Percentiles rank a stretch among this genome's conserved stretches.
Conservation (phyloP, 2,113 vertebrate species). For the Edolisoma coerulescens region DNA sequence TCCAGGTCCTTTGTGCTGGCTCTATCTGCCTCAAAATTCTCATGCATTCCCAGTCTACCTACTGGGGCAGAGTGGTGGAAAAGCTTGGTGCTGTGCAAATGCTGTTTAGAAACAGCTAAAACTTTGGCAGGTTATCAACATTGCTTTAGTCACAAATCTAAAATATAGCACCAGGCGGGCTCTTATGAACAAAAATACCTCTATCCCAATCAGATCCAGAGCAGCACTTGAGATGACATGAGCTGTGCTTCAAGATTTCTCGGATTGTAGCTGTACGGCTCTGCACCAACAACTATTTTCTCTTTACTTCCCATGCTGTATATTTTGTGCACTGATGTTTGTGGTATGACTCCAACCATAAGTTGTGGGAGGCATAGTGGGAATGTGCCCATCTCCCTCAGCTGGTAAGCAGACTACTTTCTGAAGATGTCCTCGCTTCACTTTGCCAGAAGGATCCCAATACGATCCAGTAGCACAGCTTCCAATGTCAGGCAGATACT, state of each 20-base stretch:
- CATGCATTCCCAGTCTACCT: background rate
- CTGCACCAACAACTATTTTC: background rate
- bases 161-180: rapidly evolving
- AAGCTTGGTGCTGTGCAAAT: background rate
- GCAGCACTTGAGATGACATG: background rate
- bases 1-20: background rate
- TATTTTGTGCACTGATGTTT: background rate
- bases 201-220: background rate
- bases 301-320: background rate
- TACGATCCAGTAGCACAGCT: background rate
- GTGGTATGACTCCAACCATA: background rate
- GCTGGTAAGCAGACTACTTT: background rate
- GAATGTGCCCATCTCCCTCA: background rate
- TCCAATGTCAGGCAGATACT: background rate
- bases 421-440: background rate
- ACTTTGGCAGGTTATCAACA: rapidly evolving
- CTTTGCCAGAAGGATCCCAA: background rate
- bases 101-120: background rate
- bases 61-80: background rate
- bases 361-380: background rate
- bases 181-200: background rate
- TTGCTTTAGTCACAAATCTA: background rate
- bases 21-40: background rate
- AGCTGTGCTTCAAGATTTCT: background rate
- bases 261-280: background rate